Evolutionary conservation across 2,113 vertebrate genomes (phyloP).

Genomic region (Aramus guarauna): DNA sequence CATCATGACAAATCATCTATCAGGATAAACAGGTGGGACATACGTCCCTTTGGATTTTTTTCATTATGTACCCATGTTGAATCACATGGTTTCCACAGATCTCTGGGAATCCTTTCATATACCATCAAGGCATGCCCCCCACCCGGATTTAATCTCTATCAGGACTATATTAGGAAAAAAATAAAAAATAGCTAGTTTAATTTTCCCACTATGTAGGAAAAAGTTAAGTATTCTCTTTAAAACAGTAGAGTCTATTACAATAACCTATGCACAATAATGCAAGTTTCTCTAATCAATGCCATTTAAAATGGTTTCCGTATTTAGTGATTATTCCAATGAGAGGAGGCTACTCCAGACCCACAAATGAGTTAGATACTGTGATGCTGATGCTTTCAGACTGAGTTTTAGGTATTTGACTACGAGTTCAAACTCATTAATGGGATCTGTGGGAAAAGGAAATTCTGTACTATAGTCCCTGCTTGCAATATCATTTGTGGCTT

Average conservation of each 20-base stretch:
- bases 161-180: neutral
- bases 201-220: neutral
- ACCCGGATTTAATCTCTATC: neutral
- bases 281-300: neutral
- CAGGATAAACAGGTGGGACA: neutral
- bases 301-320: neutral
- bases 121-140: neutral
- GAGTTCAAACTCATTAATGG: neutral
- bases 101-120: neutral
- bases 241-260: neutral
- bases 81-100: neutral
- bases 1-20: neutral
- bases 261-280: neutral
- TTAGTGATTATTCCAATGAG: neutral
- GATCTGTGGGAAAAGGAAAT: neutral
- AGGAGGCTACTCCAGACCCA: neutral
- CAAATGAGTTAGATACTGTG: neutral
- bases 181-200: neutral
- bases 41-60: neutral
- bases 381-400: neutral
- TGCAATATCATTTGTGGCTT: neutral
- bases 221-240: neutral
- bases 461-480: neutral
- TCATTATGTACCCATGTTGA: neutral
- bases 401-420: neutral